Percentiles rank a stretch among this genome's conserved stretches.
Evolutionary conservation across 2,888 invertebrate genomes (phyloP).

Genomic region (Pristionchus fissidentatus): DNA sequence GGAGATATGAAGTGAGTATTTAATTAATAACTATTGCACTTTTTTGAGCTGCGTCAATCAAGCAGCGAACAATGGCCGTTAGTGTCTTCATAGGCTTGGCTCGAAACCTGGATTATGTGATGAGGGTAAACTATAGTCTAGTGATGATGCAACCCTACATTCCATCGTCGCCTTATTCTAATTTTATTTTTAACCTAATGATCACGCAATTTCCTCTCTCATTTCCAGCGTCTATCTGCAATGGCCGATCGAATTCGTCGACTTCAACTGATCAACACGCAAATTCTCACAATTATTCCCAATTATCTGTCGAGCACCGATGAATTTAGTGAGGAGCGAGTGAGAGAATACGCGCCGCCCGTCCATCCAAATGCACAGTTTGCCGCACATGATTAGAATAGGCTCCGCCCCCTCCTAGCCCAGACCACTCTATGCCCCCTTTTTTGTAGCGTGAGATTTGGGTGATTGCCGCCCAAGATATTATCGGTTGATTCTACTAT

Average conservation of each 20-base stretch:
- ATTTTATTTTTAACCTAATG: neutral
- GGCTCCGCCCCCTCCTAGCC: too few relatives aligned
- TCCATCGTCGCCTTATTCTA: slow-evolving; percentile 49
- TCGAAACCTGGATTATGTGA: too few relatives aligned
- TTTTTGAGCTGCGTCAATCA: slow-evolving; percentile 90
- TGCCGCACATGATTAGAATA: too few relatives aligned
- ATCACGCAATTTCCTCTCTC: neutral
- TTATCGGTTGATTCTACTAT: slow-evolving; percentile 3
- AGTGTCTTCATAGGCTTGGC: too few relatives aligned
- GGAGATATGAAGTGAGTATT: slow-evolving; percentile 79
- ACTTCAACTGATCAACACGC: slow-evolving; percentile 97
- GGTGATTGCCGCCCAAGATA: too few relatives aligned
- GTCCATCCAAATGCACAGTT: slow-evolving; percentile 80
- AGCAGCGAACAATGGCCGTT: slow-evolving; percentile 89
- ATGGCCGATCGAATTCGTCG: slow-evolving; percentile 97
- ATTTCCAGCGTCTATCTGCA: slow-evolving; percentile 87
- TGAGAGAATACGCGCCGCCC: slow-evolving; percentile 95
- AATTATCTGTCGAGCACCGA: slow-evolving; percentile 91
- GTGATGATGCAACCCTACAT: too few relatives aligned
- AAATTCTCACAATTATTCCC: slow-evolving; percentile 76
- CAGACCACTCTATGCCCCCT: too few relatives aligned
- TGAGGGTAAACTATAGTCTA: too few relatives aligned
- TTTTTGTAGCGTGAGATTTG: too few relatives aligned
- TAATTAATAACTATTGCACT: too few relatives aligned
- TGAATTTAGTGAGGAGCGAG: slow-evolving; percentile 93